phyloP scores from a whole-genome alignment of 1,140 invertebrate genomes.

The Argopecten irradians region DNA sequence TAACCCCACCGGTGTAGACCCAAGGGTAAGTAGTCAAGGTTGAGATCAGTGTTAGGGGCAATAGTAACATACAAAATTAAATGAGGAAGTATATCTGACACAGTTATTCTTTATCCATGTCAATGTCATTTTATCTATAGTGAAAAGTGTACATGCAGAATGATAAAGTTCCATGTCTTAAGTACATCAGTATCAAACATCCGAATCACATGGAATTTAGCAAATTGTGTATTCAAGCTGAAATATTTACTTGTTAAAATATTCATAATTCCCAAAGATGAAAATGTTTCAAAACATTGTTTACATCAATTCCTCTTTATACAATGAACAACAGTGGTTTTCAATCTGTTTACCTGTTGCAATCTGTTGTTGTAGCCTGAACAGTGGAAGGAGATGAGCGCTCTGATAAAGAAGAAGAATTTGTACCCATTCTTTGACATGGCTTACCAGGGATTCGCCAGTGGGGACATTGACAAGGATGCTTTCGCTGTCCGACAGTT shows the following conservation, averaged over 20 bases:
- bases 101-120: no score
- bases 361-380: slow-evolving; percentile 79
- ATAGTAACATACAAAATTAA: not conserved
- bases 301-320: no score
- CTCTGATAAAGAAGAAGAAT: slow-evolving; percentile 86
- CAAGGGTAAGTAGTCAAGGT: slow-evolving; percentile 71
- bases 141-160: no score
- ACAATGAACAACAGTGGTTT: not conserved
- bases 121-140: no score
- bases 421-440: slow-evolving; percentile 99
- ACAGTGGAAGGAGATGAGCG: slow-evolving; percentile 91
- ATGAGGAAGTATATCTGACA: no score
- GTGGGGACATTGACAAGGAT: slow-evolving; percentile 91
- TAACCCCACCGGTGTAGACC: slow-evolving; percentile 97
- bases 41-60: not conserved
- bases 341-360: not conserved
- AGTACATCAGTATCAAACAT: no score
- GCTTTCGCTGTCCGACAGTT: slow-evolving; percentile 94
- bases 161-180: no score
- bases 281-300: no score
- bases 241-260: no score
- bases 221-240: not conserved
- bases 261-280: no score
- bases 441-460: slow-evolving; percentile 98
- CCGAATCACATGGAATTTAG: no score